Evolutionary conservation across 53 echinoderm and acorn worm species (phyloP).

Genomic region (Paelopatides confundens): DNA sequence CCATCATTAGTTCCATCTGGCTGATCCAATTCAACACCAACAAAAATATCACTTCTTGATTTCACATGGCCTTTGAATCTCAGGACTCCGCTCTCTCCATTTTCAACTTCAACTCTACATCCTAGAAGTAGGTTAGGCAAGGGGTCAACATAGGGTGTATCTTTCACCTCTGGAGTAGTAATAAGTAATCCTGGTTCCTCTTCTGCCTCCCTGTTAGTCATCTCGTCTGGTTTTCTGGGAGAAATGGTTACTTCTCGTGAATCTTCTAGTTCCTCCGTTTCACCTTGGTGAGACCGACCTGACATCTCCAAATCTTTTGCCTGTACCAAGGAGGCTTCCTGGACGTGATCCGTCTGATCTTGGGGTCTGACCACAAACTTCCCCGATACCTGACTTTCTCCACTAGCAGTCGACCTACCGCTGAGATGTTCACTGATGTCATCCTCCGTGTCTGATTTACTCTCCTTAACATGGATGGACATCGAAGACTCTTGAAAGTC

Average conservation of each 20-base stretch:
- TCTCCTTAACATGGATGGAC: constrained; percentile 54
- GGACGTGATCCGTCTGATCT: constrained; percentile 14
- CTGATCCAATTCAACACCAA: constrained; percentile 84
- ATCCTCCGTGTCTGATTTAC: constrained; percentile 86
- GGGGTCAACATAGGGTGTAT: constrained; percentile 56
- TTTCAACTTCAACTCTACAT: constrained; percentile 72
- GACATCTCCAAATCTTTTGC: neutral
- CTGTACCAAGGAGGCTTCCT: neutral
- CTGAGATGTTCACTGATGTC: constrained; percentile 97
- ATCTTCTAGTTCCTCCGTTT: neutral
- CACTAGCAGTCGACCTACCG: constrained; percentile 70
- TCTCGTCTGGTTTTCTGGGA: constrained; percentile 31
- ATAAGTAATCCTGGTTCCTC: neutral
- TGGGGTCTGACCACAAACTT: constrained; percentile 43
- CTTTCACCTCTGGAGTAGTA: constrained; percentile 19
- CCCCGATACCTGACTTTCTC: constrained; percentile 54
- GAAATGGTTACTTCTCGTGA: constrained; percentile 45
- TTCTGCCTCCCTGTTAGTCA: neutral
- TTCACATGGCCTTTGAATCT: constrained; percentile 81
- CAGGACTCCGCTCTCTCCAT: constrained; percentile 68
- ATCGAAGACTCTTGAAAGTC: constrained; percentile 77
- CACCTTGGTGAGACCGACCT: constrained; percentile 6
- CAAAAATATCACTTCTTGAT: constrained; percentile 77
- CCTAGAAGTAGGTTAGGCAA: constrained; percentile 70
- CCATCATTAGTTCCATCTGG: constrained; percentile 86